Evolutionary conservation across 2,113 vertebrate genomes (phyloP).

Genomic region (Ceuthmochares aereus): DNA sequence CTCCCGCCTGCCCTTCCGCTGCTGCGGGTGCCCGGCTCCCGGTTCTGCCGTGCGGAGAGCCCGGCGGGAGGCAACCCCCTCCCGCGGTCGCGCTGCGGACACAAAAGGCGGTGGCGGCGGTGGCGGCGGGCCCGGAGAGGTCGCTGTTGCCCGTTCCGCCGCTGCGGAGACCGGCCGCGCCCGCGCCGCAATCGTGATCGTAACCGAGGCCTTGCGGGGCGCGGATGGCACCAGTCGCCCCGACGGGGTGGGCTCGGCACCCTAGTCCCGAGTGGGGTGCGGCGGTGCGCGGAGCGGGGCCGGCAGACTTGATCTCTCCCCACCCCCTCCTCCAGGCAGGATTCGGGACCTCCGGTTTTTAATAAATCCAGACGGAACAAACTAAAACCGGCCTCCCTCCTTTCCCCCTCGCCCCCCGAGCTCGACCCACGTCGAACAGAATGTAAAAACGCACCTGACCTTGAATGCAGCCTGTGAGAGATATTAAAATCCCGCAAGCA

Average conservation of each 20-base stretch:
- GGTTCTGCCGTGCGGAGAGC: not conserved
- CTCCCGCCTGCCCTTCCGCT: not conserved
- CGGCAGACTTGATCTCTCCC: not conserved
- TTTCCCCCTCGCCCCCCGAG: not conserved
- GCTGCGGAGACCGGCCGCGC: slow-evolving; percentile 77
- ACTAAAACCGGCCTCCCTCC: not conserved
- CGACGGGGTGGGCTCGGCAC: too few species aligned
- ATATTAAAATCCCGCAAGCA: slow-evolving; percentile 45
- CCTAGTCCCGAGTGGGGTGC: too few species aligned
- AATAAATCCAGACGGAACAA: not conserved
- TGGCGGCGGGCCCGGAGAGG: slow-evolving; percentile 67
- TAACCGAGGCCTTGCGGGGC: slow-evolving; percentile 93
- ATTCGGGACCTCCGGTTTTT: not conserved
- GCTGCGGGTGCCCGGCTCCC: not conserved
- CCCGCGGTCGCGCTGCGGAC: slow-evolving; percentile 69
- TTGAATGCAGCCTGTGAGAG: slow-evolving; percentile 72
- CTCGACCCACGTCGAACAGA: not conserved
- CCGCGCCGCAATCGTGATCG: slow-evolving; percentile 90
- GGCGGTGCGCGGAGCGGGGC: not conserved
- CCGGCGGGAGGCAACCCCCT: slow-evolving; percentile 15
- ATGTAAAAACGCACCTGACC: slow-evolving; percentile 77
- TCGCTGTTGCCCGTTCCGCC: slow-evolving; percentile 79
- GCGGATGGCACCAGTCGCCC: too few species aligned
- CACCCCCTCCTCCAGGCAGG: not conserved
- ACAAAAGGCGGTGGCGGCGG: slow-evolving; percentile 62